These are phyloP conservation scores for Remorina albescens DNA, from an alignment of 2,797 vertebrate genomes.

Conservation along the genomic window DNA sequence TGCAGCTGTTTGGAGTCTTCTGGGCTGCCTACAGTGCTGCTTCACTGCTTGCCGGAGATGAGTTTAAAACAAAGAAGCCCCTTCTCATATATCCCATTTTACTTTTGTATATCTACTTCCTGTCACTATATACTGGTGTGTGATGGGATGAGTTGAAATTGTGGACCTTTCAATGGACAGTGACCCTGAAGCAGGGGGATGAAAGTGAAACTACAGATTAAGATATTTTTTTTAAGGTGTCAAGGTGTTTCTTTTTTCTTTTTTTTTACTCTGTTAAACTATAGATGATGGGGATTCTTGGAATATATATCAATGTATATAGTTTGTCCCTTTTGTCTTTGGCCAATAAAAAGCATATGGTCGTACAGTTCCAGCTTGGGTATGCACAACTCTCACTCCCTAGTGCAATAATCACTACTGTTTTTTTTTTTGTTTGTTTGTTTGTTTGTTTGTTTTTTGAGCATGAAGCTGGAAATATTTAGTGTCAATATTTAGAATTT, in stretches of 20 bases:
- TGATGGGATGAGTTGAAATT: conserved; percentile 79
- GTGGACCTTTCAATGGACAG: conserved; percentile 72
- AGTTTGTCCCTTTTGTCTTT: conserved; percentile 86
- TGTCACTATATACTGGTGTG: conserved; percentile 98
- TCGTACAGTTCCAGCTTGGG: conserved; percentile 82
- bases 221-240: conserved; percentile 53
- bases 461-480: conserved; percentile 19
- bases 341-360: conserved; percentile 81
- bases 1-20: conserved; percentile 96
- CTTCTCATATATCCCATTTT: conserved; percentile 99
- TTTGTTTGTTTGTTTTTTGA: too few species aligned
- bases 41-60: conserved; percentile 96
- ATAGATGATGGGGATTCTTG: conserved; percentile 55
- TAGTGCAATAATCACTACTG: conserved; percentile 19
- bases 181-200: conserved; percentile 48
- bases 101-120: conserved; percentile 99
- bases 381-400: conserved; percentile 59
- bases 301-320: conserved; percentile 88
- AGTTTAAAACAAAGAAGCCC: conserved; percentile 99
- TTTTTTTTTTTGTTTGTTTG: too few species aligned
- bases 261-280: conserved; percentile 61
- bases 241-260: too few species aligned
- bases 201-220: conserved; percentile 47
- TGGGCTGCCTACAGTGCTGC: conserved; percentile 99
- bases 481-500: conserved; percentile 1